Conservation (phyloP, 2,797 vertebrate species). For the Dendrocincla tyrannina region DNA sequence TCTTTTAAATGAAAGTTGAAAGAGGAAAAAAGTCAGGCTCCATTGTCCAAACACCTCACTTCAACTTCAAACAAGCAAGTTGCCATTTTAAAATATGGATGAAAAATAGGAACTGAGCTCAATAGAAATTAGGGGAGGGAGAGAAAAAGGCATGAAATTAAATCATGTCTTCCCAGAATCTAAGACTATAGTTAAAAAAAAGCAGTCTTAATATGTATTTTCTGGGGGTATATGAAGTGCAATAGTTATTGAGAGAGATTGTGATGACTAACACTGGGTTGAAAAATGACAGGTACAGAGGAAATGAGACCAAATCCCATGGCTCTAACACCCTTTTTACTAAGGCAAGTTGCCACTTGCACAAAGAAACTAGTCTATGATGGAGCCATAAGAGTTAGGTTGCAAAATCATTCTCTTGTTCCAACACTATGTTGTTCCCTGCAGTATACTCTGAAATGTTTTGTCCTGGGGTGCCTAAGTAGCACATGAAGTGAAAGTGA, state of each 20-base stretch:
- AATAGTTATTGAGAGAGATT: not conserved
- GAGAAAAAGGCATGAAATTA: not conserved
- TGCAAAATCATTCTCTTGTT: not conserved
- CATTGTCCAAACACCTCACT: not conserved
- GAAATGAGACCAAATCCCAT: not conserved
- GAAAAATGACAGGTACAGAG: not conserved
- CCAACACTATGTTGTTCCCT: not conserved
- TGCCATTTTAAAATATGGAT: not conserved
- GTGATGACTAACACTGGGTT: not conserved
- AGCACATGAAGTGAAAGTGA: not conserved
- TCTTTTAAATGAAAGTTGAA: not conserved
- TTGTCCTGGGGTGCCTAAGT: not conserved
- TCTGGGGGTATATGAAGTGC: not conserved
- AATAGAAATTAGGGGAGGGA: not conserved
- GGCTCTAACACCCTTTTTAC: not conserved
- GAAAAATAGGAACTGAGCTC: not conserved
- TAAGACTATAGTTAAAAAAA: slow-evolving; percentile 32
- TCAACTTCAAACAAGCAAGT: not conserved
- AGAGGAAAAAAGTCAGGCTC: not conserved
- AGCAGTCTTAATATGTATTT: not conserved
- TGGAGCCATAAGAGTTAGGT: not conserved
- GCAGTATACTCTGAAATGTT: not conserved
- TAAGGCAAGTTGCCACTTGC: not conserved
- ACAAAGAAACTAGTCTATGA: not conserved
- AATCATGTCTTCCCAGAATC: not conserved